Conservation (phyloP, 2,888 invertebrate species). For the Drosophila koepferae region DNA sequence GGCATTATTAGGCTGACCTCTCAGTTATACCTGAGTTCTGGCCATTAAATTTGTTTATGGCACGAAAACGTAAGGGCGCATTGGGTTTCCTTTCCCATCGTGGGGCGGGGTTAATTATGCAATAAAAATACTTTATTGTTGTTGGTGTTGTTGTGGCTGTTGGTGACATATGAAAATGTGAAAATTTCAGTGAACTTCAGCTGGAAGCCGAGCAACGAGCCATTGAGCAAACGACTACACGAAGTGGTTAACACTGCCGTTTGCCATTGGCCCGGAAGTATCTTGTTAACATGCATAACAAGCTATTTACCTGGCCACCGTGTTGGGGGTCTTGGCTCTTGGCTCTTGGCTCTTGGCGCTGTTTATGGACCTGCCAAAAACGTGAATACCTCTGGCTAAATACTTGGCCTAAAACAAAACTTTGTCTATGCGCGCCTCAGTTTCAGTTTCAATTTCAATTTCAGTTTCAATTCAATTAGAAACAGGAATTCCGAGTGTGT, state of each 20-base stretch:
- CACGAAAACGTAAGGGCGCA: conserved; percentile 2
- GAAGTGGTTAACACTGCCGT: conserved; percentile 53
- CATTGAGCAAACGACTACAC: conserved; percentile 46
- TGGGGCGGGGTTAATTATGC: conserved; percentile 71
- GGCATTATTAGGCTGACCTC: conserved; percentile 5
- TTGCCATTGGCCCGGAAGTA: conserved; percentile 76
- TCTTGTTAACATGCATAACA: conserved; percentile 83
- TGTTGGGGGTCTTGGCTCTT: background rate
- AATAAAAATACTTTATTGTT: conserved; percentile 66
- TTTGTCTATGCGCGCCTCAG: conserved; percentile 26
- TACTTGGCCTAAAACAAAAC: conserved; percentile 20
- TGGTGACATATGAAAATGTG: conserved; percentile 71
- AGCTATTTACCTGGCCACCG: conserved; percentile 64
- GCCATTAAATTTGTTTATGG: conserved; percentile 10
- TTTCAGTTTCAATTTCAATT: background rate
- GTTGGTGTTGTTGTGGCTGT: conserved; percentile 32
- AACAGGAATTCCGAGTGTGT: conserved; percentile 33
- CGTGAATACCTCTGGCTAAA: conserved; percentile 42
- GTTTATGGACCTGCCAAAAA: conserved; percentile 58
- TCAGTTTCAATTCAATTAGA: conserved; percentile 59
- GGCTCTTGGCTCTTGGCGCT: conserved; percentile 3
- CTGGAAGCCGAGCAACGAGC: conserved; percentile 6
- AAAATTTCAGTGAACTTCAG: conserved; percentile 54
- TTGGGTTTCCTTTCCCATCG: background rate
- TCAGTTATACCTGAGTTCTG: background rate